These are phyloP conservation scores for Drosophila ezoana DNA, from an alignment of 2,888 invertebrate genomes.

Conservation along the genomic window DNA sequence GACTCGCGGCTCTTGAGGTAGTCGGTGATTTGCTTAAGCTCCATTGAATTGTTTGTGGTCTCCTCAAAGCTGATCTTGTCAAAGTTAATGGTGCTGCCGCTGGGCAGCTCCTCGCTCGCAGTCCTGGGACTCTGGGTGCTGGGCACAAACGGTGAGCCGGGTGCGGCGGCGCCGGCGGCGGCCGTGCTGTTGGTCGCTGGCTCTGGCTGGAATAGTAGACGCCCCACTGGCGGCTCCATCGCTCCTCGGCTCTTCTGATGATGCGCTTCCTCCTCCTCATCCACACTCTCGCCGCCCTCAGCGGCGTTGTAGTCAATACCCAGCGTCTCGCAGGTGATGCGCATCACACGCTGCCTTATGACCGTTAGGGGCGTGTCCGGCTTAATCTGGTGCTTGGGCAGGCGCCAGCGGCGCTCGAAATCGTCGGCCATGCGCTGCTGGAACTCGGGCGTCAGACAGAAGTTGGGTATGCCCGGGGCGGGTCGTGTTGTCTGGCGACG, in stretches of 20 bases:
- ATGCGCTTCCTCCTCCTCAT: conserved; percentile 14
- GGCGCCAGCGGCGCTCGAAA: conserved; percentile 83
- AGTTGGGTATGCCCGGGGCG: conserved; percentile 81
- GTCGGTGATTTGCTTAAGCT: conserved; percentile 82
- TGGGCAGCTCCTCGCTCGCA: conserved; percentile 11
- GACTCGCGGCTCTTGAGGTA: conserved; percentile 81
- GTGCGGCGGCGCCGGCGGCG: not conserved
- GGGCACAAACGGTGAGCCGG: conserved; percentile 63
- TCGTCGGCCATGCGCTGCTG: conserved; percentile 84
- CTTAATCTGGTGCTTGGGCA: conserved; percentile 80
- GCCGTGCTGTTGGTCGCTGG: not conserved
- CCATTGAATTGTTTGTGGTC: conserved; percentile 67
- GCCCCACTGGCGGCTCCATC: conserved; percentile 24
- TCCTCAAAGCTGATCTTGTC: conserved; percentile 84
- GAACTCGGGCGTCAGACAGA: conserved; percentile 83
- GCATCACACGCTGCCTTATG: conserved; percentile 79
- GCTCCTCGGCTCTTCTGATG: not conserved
- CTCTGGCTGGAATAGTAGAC: conserved; percentile 20
- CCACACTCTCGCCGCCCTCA: conserved; percentile 32
- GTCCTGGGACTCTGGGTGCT: conserved; percentile 69
- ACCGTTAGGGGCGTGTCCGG: conserved; percentile 82
- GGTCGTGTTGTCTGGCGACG: conserved; percentile 67
- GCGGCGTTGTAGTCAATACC: conserved; percentile 73
- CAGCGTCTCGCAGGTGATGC: conserved; percentile 80
- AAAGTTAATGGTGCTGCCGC: conserved; percentile 76